Evolutionary conservation across 2,797 vertebrate species (phyloP).

Genomic region (Chelidonichthys spinosus): DNA sequence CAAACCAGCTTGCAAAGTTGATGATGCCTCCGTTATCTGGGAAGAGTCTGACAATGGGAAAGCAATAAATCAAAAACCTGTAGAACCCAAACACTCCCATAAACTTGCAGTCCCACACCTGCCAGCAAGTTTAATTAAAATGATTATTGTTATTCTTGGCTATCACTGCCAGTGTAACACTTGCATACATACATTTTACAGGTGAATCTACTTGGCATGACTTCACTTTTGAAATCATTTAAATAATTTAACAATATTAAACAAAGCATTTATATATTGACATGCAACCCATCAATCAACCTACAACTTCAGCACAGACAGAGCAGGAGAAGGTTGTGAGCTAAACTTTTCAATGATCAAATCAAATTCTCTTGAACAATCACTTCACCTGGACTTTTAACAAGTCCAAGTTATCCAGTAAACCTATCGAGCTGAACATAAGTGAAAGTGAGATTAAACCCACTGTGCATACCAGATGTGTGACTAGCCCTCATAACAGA

Average conservation of each 20-base stretch:
- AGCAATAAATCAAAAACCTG: neutral
- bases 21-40: slow-evolving; percentile 79
- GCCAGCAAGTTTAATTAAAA: neutral
- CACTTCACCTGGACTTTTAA: no score
- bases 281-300: no score
- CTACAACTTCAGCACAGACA: no score
- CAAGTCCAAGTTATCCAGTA: no score
- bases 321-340: no score
- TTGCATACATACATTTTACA: neutral
- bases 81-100: neutral
- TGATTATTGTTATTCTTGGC: no score
- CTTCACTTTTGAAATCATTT: neutral
- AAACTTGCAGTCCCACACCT: neutral
- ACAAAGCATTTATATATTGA: no score
- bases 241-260: neutral
- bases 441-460: no score
- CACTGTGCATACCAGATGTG: no score
- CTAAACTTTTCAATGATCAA: no score
- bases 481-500: neutral
- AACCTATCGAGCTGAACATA: no score
- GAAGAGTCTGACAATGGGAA: slow-evolving; percentile 80
- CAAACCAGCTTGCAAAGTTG: slow-evolving; percentile 93
- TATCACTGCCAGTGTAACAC: neutral
- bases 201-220: neutral
- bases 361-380: no score